Evolutionary conservation across 2,888 invertebrate species (phyloP), one percentile per base, ranked within the genome.

Genomic region (Idaea biselata): DNA sequence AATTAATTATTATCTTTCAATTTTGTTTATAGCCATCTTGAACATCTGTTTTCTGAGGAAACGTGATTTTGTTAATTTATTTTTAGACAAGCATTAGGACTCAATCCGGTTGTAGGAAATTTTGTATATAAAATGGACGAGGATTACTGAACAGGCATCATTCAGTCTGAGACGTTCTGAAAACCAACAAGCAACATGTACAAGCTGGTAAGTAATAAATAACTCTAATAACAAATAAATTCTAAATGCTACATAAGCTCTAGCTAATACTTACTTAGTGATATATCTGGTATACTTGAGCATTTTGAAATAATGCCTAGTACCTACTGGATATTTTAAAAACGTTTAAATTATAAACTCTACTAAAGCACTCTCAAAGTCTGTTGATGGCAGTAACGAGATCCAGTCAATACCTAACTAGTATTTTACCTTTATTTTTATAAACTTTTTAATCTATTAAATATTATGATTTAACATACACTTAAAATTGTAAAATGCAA

Each of bases 141-240:
- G 60, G 63, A 72, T 70, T 59, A 58, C 44, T 62, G 67, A 68
- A 65, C 63, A 60, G 61, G 58, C 67, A 73, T 69, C 74, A 74
- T 73, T 76, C 73, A 71, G 71, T 68, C 68, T 62, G 59, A 68
- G 69, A 69, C 71, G 65, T 69, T 68, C 72, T 73, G 73, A 72
- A 67, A 70, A 68, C 60, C 67, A 70, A 67, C 55, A 63, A 59
- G 68, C 64, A 71, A 63, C 62, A 76, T 76, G 75, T 73, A 70
- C 72, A 74, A 74, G 68, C 70, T 71, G 74, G 74, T 75, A 64
- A 73, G 75, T 69, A 55, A 8, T 44, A 44, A 32, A n/a, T n/a
- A n/a, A n/a, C n/a, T 25, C 5, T 25, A 44, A 44, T 44, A 8
- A 44, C 14, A 33, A 7, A 14, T 14, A 14, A 2, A 14, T 14